A percentile compares a stretch with the other conserved stretches of the same genome.
Evolutionary conservation across 2,113 vertebrate species (phyloP).

Genomic region (Myxocyprinus asiaticus): DNA sequence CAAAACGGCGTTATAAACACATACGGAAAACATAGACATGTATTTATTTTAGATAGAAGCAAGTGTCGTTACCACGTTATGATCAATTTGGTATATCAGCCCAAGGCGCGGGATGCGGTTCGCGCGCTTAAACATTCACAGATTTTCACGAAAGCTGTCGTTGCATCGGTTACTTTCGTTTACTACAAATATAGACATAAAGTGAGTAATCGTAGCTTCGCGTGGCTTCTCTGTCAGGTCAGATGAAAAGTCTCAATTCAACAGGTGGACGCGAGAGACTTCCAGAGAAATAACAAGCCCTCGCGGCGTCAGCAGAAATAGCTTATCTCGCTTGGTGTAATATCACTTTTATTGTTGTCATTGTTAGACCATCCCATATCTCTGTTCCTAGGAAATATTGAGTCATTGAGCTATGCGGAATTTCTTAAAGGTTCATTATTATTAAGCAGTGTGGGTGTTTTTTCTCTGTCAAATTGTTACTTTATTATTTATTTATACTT

Average conservation of each 20-base stretch:
- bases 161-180: neutral
- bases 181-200: neutral
- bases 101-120: neutral
- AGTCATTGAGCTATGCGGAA: too few relatives aligned
- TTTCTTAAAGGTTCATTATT: too few relatives aligned
- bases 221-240: neutral
- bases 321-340: too few relatives aligned
- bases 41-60: neutral
- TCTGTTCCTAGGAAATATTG: neutral
- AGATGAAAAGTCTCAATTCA: constrained; percentile 8
- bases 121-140: neutral
- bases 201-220: neutral
- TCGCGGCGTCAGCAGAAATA: neutral
- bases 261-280: constrained; percentile 16
- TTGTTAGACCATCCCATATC: constrained; percentile 4
- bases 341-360: neutral
- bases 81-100: too few relatives aligned
- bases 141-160: neutral
- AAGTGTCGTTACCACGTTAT: neutral
- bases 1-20: neutral
- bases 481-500: too few relatives aligned
- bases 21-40: neutral
- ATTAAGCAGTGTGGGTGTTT: too few relatives aligned
- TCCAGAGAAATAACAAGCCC: neutral
- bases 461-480: too few relatives aligned